These are phyloP conservation scores for Ditula angustiorana DNA, from an alignment of 2,888 invertebrate genomes.

Conservation along the genomic window DNA sequence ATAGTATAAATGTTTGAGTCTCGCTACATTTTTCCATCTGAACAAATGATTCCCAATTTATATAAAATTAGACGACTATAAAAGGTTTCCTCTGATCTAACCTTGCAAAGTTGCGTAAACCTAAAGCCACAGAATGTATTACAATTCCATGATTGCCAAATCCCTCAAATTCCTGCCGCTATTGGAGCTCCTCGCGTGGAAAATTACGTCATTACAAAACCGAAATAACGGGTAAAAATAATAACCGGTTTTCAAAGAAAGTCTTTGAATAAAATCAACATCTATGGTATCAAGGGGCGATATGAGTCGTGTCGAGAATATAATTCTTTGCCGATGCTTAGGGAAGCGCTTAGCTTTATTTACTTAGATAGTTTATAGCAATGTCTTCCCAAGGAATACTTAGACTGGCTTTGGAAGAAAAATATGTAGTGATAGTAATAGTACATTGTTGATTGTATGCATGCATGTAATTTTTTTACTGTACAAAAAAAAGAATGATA, in stretches of 20 bases:
- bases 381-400: no score
- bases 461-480: no score
- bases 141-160: constrained; percentile 3
- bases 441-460: no score
- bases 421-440: no score
- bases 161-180: constrained; percentile 2
- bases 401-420: no score
- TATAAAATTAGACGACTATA: neutral
- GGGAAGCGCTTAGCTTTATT: neutral
- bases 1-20: no score
- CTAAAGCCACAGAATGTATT: neutral
- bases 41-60: no score
- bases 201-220: constrained; percentile 34
- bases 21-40: no score
- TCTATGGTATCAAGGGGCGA: neutral
- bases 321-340: neutral
- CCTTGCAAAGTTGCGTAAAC: neutral
- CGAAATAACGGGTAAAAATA: constrained; percentile 28
- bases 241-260: constrained; percentile 10
- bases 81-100: neutral
- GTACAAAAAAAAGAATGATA: no score
- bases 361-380: no score
- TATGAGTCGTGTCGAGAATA: neutral
- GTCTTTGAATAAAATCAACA: constrained; percentile 12
- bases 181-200: constrained; percentile 22